Conservation (phyloP, 1,140 invertebrate genomes). For the Drosophila grimshawi region DNA sequence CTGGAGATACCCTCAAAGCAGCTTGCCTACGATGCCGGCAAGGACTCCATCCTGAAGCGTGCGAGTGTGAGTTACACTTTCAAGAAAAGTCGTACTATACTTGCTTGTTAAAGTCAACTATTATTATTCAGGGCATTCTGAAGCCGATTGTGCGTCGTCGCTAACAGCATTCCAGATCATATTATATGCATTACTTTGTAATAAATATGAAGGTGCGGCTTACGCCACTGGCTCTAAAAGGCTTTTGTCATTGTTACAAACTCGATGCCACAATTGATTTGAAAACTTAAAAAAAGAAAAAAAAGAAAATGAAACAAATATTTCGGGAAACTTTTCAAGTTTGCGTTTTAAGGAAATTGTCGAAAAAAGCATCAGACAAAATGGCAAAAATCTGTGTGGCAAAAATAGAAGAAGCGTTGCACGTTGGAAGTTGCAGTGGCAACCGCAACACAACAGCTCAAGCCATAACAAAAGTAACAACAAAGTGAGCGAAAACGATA, state of each 20-base stretch:
- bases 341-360: conserved; percentile 77
- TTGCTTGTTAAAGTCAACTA: neutral
- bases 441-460: conserved; percentile 56
- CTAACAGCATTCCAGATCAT: conserved; percentile 13
- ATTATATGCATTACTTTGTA: conserved; percentile 24
- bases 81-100: neutral
- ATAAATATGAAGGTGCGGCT: conserved; percentile 56
- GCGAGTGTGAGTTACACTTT: conserved; percentile 89
- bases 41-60: conserved; percentile 97
- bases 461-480: conserved; percentile 60
- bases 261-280: conserved; percentile 52
- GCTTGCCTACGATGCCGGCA: conserved; percentile 98
- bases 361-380: conserved; percentile 48
- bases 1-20: conserved; percentile 99
- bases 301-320: conserved; percentile 50
- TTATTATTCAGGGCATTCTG: conserved; percentile 44
- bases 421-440: conserved; percentile 53
- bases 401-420: conserved; percentile 47
- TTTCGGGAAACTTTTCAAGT: conserved; percentile 70
- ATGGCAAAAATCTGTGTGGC: conserved; percentile 40
- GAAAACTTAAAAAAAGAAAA: conserved; percentile 44
- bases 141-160: conserved; percentile 29
- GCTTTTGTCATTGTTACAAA: conserved; percentile 53
- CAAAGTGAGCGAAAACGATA: conserved; percentile 78
- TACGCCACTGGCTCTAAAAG: conserved; percentile 41